Conservation (phyloP, 1,140 invertebrate genomes). For the Pseudachorutes palmiensis region DNA sequence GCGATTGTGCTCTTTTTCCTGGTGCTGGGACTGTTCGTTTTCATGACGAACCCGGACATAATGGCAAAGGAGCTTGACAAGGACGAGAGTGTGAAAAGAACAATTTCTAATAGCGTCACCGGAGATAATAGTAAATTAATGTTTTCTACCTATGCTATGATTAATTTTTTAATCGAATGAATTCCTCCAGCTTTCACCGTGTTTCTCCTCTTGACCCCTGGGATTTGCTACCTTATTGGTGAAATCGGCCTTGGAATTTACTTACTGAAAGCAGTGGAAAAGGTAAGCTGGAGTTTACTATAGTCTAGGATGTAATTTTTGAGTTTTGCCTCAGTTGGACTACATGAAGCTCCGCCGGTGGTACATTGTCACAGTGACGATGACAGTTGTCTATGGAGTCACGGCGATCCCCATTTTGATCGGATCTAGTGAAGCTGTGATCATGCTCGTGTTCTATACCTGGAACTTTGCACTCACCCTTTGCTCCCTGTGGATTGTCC, state of each 20-base stretch:
- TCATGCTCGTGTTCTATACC: conserved; percentile 12
- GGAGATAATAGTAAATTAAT: too few relatives aligned
- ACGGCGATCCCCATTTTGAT: conserved; percentile 21
- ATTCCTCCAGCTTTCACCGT: not conserved
- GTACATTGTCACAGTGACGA: conserved; percentile 28
- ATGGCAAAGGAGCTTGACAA: not conserved
- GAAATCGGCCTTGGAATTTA: conserved; percentile 20
- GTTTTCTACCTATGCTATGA: too few relatives aligned
- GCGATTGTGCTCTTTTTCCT: conserved; percentile 5
- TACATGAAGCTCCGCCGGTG: conserved; percentile 25
- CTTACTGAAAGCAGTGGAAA: conserved; percentile 6
- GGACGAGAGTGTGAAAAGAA: not conserved
- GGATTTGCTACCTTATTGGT: conserved; percentile 28
- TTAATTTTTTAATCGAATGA: too few relatives aligned
- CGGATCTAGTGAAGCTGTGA: conserved; percentile 24
- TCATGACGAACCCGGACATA: not conserved
- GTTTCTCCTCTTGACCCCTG: not conserved
- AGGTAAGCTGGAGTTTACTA: not conserved
- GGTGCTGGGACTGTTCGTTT: not conserved
- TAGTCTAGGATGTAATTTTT: not conserved
- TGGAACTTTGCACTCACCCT: conserved; percentile 16
- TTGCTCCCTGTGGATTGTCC: conserved; percentile 26
- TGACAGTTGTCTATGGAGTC: conserved; percentile 19
- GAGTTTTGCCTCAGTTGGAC: conserved; percentile 20
- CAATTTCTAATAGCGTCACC: too few relatives aligned